Conservation (phyloP, 2,888 invertebrate species). For the Oscheius sp. region DNA sequence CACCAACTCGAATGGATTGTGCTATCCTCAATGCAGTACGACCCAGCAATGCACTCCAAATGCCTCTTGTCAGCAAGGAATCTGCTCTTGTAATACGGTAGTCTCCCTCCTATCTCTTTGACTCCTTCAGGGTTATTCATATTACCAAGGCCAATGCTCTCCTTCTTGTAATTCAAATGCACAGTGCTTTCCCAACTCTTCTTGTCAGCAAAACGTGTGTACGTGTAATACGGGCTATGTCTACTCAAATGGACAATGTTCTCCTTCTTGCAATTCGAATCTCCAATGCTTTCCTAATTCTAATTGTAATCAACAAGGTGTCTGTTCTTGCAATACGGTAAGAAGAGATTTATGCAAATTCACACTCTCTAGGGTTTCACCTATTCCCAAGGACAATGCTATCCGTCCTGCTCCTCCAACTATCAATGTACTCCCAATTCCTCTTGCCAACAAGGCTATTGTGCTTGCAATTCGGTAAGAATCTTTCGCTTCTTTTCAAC, state of each 20-base stretch:
- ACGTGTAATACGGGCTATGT: slow-evolving; percentile 29
- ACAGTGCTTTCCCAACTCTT: slow-evolving; percentile 17
- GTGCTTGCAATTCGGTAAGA: slow-evolving; percentile 18
- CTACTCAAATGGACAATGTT: slow-evolving; percentile 17
- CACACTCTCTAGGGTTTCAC: slow-evolving; percentile 24
- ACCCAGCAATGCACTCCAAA: slow-evolving; percentile 12
- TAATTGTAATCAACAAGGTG: slow-evolving; percentile 12
- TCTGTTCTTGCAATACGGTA: slow-evolving; percentile 7
- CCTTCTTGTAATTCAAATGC: slow-evolving; percentile 6
- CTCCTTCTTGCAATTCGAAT: neutral
- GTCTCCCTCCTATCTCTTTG: neutral
- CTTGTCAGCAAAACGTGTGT: slow-evolving; percentile 19
- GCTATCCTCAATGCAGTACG: slow-evolving; percentile 6
- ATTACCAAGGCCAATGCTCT: slow-evolving; percentile 19
- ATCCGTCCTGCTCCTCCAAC: slow-evolving; percentile 5
- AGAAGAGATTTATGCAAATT: neutral
- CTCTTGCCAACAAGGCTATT: slow-evolving; percentile 22
- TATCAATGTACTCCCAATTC: slow-evolving; percentile 21
- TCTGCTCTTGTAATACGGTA: slow-evolving; percentile 18
- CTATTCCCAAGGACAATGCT: slow-evolving; percentile 25
- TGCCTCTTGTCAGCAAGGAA: slow-evolving; percentile 13
- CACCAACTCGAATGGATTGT: slow-evolving; percentile 16
- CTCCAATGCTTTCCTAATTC: slow-evolving; percentile 6
- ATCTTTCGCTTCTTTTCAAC: neutral
- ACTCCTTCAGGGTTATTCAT: neutral